Conservation (phyloP, 2,113 vertebrate genomes). For the Gallinago paraguaiae region DNA sequence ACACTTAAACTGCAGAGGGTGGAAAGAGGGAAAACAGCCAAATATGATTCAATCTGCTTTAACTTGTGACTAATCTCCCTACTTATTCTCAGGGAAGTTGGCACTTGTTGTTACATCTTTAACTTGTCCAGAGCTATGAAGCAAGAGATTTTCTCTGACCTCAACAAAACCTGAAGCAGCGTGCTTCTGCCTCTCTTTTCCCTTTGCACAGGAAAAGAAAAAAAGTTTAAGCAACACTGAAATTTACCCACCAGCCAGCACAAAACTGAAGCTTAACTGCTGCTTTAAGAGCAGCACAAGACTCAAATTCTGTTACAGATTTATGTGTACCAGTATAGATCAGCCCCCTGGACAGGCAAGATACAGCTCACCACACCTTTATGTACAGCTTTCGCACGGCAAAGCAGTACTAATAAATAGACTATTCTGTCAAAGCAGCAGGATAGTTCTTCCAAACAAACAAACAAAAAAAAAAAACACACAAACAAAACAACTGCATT, state of each 20-base stretch:
- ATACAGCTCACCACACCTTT: background rate
- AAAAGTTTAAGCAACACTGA: background rate
- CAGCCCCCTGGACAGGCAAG: background rate
- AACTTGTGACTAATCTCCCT: slow-evolving; percentile 71
- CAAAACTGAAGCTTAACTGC: background rate
- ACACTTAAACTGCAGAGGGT: slow-evolving; percentile 41
- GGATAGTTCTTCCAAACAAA: background rate
- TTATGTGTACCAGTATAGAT: background rate
- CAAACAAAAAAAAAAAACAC: too few relatives aligned
- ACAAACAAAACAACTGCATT: background rate
- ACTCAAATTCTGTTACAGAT: background rate
- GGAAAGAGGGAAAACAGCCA: slow-evolving; percentile 61
- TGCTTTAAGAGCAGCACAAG: background rate
- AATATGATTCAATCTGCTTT: slow-evolving; percentile 68
- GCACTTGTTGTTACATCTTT: slow-evolving; percentile 47
- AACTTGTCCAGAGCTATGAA: slow-evolving; percentile 45
- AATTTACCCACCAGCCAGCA: background rate
- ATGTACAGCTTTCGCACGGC: background rate
- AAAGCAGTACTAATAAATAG: background rate
- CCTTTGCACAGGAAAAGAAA: slow-evolving; percentile 15
- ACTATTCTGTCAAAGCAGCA: background rate
- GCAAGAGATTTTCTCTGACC: slow-evolving; percentile 39
- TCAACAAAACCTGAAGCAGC: slow-evolving; percentile 45
- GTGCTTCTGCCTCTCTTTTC: slow-evolving; percentile 25
- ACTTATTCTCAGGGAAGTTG: slow-evolving; percentile 62